Percentiles rank a stretch among this genome's conserved stretches.
Conservation (phyloP, 1,140 invertebrate species). For the Tetraneura akinire region DNA sequence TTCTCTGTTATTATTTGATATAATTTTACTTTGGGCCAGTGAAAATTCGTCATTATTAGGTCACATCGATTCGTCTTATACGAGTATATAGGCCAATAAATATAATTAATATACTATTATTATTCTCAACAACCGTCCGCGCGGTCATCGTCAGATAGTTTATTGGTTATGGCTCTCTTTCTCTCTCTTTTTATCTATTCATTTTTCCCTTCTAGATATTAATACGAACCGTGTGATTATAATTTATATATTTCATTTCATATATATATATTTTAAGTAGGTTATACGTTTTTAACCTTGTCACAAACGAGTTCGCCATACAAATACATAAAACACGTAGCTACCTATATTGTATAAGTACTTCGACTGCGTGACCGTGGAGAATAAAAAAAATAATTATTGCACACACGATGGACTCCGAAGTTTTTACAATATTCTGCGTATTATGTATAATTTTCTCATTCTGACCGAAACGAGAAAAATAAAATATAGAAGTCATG, state of each 20-base stretch:
- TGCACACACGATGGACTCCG: too few species aligned
- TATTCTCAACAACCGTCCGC: background rate
- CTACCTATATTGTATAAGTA: background rate
- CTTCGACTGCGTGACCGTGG: background rate
- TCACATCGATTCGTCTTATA: background rate
- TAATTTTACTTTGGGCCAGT: background rate
- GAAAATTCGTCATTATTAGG: conserved; percentile 4
- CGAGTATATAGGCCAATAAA: background rate
- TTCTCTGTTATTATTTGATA: background rate
- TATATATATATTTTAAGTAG: conserved; percentile 53
- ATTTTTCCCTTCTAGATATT: too few species aligned
- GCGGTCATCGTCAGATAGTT: background rate
- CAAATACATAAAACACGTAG: background rate
- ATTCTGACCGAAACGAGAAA: too few species aligned
- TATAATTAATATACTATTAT: background rate
- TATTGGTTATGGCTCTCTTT: background rate
- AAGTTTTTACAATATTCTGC: too few species aligned
- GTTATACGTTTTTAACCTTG: conserved; percentile 53
- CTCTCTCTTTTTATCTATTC: background rate
- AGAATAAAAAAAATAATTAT: background rate
- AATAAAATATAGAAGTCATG: too few species aligned
- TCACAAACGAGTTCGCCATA: conserved; percentile 3
- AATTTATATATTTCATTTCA: background rate
- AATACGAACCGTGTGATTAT: too few species aligned
- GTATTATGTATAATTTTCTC: too few species aligned